Evolutionary conservation across 2,113 vertebrate genomes (phyloP).

Genomic region (Ovibos moschatus): DNA sequence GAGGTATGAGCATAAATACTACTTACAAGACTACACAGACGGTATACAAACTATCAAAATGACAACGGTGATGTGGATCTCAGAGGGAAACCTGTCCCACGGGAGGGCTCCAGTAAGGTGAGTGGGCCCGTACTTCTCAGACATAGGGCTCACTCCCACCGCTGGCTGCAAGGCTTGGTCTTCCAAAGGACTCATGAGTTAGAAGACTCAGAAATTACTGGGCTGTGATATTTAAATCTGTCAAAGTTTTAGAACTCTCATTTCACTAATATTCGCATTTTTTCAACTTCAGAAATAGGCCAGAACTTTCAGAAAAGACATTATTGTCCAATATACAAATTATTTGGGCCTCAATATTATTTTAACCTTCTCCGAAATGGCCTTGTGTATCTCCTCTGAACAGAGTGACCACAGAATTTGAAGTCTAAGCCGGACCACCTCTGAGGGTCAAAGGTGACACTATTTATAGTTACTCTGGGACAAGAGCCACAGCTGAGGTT

Average conservation of each 20-base stretch:
- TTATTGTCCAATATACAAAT: not conserved
- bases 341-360: not conserved
- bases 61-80: fast-evolving
- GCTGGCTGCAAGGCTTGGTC: not conserved
- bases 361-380: not conserved
- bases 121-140: not conserved
- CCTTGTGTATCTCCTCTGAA: not conserved
- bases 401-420: not conserved
- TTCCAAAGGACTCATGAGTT: not conserved
- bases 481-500: not conserved
- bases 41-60: not conserved
- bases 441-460: not conserved
- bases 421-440: not conserved
- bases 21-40: not conserved
- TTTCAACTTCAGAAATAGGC: not conserved
- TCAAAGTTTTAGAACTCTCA: not conserved
- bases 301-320: not conserved
- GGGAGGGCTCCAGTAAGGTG: not conserved
- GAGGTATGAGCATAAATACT: not conserved
- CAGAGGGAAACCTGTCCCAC: not conserved
- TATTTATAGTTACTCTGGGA: not conserved
- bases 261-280: not conserved
- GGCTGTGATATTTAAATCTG: not conserved
- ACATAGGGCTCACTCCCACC: not conserved
- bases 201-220: not conserved